These are phyloP conservation scores for Schizopygopsis malacanthus DNA, from an alignment of 2,797 vertebrate species.

Conservation along the genomic window DNA sequence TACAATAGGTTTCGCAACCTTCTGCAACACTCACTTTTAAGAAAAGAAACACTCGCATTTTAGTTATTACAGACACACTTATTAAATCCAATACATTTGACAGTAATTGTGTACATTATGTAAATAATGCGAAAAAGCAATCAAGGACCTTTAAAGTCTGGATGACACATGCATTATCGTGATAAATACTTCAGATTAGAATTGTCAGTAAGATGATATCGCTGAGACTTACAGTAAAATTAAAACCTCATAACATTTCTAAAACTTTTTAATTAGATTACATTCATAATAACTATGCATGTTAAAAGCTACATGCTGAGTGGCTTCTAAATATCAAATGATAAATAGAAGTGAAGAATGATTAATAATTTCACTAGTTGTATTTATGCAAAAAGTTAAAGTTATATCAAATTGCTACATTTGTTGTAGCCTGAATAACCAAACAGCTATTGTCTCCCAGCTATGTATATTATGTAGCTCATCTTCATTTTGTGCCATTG, in stretches of 20 bases:
- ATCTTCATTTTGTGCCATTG: constrained; percentile 6
- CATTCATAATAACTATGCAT: neutral
- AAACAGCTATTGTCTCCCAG: neutral
- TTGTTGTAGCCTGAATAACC: neutral
- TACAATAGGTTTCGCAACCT: neutral
- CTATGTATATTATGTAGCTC: neutral
- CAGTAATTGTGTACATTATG: neutral
- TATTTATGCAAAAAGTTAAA: neutral
- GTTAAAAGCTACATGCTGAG: neutral
- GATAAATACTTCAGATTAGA: neutral
- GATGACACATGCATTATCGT: neutral
- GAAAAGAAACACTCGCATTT: neutral
- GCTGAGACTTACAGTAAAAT: neutral
- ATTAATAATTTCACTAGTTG: neutral
- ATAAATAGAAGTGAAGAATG: constrained; percentile 1
- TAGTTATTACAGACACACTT: neutral
- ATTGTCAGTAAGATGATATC: neutral
- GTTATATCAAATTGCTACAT: neutral
- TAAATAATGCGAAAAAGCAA: neutral
- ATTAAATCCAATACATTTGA: neutral
- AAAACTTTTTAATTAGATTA: neutral
- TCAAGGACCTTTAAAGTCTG: neutral
- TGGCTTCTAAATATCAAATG: constrained; percentile 3
- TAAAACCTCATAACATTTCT: neutral
- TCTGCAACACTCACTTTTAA: neutral